Evolutionary conservation across 2,888 invertebrate genomes (phyloP).

Genomic region (Pollenia griseotomentosa): DNA sequence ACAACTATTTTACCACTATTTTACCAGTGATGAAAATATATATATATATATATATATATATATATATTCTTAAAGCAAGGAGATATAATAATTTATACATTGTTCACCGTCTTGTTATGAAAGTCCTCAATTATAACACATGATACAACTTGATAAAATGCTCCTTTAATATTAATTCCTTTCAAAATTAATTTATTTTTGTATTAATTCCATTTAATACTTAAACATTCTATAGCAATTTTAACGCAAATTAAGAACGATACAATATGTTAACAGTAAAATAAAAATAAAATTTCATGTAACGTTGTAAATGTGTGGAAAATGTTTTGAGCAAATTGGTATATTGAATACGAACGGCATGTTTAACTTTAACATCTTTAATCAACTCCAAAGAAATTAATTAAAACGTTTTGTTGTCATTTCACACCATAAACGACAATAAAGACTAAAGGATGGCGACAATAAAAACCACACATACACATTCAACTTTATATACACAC

Average conservation of each 20-base stretch:
- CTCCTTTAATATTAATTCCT: constrained; percentile 8
- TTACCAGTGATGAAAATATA: too few relatives aligned
- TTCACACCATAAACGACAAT: constrained; percentile 75
- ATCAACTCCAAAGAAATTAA: constrained; percentile 75
- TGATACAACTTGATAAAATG: neutral
- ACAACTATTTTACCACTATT: too few relatives aligned
- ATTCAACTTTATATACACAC: constrained; percentile 26
- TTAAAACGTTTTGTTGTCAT: constrained; percentile 76
- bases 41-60: too few relatives aligned
- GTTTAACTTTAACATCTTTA: constrained; percentile 74
- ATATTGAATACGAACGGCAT: constrained; percentile 55
- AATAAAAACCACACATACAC: constrained; percentile 42
- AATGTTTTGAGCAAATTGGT: neutral
- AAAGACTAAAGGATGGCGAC: constrained; percentile 53
- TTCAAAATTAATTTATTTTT: neutral
- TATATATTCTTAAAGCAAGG: too few relatives aligned
- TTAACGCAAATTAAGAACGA: constrained; percentile 32
- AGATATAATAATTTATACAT: too few relatives aligned
- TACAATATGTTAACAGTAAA: constrained; percentile 46
- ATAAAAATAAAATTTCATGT: constrained; percentile 42
- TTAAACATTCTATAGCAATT: neutral
- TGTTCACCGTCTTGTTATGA: too few relatives aligned
- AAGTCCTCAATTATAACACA: too few relatives aligned
- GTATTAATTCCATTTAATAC: neutral
- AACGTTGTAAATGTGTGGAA: neutral